Evolutionary conservation across 2,888 invertebrate genomes (phyloP).

Genomic region (Labia minor): DNA sequence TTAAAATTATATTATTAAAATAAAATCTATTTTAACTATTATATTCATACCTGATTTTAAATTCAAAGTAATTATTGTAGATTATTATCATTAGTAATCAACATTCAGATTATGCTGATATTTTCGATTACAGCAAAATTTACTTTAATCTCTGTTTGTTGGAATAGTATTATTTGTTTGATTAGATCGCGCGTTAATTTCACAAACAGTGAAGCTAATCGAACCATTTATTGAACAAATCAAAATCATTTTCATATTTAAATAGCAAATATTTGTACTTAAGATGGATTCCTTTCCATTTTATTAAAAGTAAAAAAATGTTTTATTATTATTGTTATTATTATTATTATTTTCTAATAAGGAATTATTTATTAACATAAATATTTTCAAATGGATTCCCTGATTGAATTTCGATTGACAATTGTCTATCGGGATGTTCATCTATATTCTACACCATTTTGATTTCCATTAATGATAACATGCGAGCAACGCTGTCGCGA

Average conservation of each 20-base stretch:
- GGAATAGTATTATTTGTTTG: background rate
- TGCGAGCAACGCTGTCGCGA: background rate
- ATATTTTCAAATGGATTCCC: background rate
- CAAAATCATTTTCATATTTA: no score
- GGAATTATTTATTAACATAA: background rate
- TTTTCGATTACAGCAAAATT: no score
- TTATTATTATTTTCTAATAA: background rate
- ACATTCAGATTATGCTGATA: no score
- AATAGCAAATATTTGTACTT: no score
- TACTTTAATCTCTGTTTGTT: background rate
- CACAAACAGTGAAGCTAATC: background rate
- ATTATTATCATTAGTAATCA: no score
- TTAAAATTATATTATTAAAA: no score
- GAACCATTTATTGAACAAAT: no score
- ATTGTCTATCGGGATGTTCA: background rate
- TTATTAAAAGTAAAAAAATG: no score
- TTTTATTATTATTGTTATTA: background rate
- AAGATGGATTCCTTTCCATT: no score
- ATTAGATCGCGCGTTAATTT: background rate
- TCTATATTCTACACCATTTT: background rate
- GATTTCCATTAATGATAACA: conserved; percentile 13
- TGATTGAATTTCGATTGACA: conserved; percentile 4
- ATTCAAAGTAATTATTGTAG: no score
- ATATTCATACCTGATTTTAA: no score
- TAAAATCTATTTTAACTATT: no score